These are phyloP conservation scores for Alcis repandata DNA, from an alignment of 2,888 invertebrate species.

Conservation along the genomic window DNA sequence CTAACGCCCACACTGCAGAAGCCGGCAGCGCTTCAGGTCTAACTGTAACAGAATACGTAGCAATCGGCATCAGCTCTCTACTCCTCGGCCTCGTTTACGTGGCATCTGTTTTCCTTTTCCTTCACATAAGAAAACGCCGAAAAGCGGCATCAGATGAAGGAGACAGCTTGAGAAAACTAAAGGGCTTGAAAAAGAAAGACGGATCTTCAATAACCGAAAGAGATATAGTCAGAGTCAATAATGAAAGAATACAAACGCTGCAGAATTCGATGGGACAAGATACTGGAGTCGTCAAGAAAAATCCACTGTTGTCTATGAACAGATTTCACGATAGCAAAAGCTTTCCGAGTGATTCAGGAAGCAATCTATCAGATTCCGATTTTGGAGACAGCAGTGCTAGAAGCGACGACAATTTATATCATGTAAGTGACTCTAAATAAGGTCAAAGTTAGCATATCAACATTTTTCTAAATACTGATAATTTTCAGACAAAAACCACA, in stretches of 20 bases:
- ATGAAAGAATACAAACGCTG: slow-evolving; percentile 73
- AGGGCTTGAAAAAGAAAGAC: slow-evolving; percentile 75
- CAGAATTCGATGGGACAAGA: slow-evolving; percentile 85
- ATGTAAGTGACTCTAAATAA: slow-evolving; percentile 59
- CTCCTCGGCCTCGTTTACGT: slow-evolving; percentile 95
- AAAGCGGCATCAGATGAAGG: slow-evolving; percentile 79
- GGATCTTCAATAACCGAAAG: slow-evolving; percentile 76
- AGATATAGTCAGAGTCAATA: slow-evolving; percentile 79
- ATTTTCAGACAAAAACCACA: slow-evolving; percentile 83
- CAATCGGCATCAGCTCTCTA: slow-evolving; percentile 93
- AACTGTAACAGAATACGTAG: slow-evolving; percentile 92
- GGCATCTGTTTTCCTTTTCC: slow-evolving; percentile 93
- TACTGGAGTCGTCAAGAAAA: slow-evolving; percentile 92
- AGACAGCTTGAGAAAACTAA: slow-evolving; percentile 68
- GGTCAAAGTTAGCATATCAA: not conserved
- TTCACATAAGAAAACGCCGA: slow-evolving; percentile 91
- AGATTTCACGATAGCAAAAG: slow-evolving; percentile 85
- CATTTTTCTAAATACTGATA: slow-evolving; percentile 4
- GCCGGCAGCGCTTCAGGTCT: slow-evolving; percentile 87
- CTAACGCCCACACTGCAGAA: slow-evolving; percentile 87
- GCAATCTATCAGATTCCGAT: slow-evolving; percentile 89
- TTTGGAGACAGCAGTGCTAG: slow-evolving; percentile 76
- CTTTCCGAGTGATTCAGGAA: slow-evolving; percentile 84
- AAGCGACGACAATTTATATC: slow-evolving; percentile 70
- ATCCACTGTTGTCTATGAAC: slow-evolving; percentile 88